Conservation (phyloP, 2,888 invertebrate species). For the Monopis laevigella region DNA sequence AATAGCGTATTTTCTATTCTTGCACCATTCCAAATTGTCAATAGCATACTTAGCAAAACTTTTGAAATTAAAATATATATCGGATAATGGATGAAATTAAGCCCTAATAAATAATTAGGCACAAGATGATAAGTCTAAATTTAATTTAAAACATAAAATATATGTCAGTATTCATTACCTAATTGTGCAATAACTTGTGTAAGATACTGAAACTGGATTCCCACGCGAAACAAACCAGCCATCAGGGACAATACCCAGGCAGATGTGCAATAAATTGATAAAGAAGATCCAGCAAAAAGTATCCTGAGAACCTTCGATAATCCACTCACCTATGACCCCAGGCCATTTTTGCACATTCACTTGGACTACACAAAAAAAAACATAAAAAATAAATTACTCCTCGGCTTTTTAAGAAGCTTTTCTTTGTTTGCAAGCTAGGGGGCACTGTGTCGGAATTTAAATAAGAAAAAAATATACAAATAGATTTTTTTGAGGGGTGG, state of each 20-base stretch:
- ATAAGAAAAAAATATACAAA: slow-evolving; percentile 39
- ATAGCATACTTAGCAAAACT: too few relatives aligned
- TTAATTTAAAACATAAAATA: too few relatives aligned
- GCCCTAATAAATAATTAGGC: too few relatives aligned
- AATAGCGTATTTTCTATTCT: too few relatives aligned
- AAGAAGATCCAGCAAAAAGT: slow-evolving; percentile 37
- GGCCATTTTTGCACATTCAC: slow-evolving; percentile 33
- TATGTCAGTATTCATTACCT: too few relatives aligned
- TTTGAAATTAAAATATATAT: too few relatives aligned
- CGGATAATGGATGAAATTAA: too few relatives aligned
- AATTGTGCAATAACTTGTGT: too few relatives aligned
- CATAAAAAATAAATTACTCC: slow-evolving; percentile 18
- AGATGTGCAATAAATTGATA: slow-evolving; percentile 46
- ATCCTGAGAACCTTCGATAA: slow-evolving; percentile 47
- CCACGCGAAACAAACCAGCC: slow-evolving; percentile 27
- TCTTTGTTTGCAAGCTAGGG: slow-evolving; percentile 57
- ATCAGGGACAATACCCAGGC: slow-evolving; percentile 26
- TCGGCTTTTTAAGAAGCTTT: slow-evolving; percentile 52
- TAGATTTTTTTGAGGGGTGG: slow-evolving; percentile 49
- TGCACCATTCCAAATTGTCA: too few relatives aligned
- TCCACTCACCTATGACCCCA: slow-evolving; percentile 58
- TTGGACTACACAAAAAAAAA: slow-evolving; percentile 13
- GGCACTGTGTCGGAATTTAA: slow-evolving; percentile 39
- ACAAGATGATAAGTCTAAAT: too few relatives aligned
- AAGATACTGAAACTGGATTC: too few relatives aligned